These are phyloP conservation scores for Phodopus roborovskii DNA, from an alignment of 2,113 vertebrate species.

Conservation along the genomic window DNA sequence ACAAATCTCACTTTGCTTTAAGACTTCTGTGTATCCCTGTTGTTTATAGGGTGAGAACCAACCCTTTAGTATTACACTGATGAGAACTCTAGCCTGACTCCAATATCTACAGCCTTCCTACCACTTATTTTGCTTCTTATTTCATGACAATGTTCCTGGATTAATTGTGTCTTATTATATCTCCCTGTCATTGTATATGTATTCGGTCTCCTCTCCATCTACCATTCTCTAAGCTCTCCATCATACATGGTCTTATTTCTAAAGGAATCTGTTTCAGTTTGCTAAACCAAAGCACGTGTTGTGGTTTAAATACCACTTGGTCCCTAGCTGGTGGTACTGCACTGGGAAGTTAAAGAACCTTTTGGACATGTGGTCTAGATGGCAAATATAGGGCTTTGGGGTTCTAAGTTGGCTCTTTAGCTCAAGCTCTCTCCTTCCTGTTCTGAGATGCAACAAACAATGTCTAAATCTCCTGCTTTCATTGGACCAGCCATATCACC, in stretches of 20 bases:
- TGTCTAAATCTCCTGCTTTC: background rate
- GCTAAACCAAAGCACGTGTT: constrained; percentile 16
- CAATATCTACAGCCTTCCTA: background rate
- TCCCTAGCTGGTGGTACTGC: background rate
- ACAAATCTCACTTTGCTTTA: constrained; percentile 6
- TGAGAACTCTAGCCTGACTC: background rate
- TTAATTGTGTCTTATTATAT: background rate
- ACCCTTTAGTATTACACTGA: background rate
- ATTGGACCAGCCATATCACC: background rate
- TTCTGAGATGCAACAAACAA: background rate
- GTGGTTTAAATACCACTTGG: background rate
- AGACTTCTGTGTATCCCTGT: background rate
- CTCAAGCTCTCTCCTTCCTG: background rate
- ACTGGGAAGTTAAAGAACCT: background rate
- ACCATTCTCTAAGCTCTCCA: background rate
- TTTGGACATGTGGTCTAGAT: background rate
- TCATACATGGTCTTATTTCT: background rate
- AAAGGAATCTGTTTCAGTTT: constrained; percentile 17
- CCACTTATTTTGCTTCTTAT: background rate
- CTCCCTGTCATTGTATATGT: background rate
- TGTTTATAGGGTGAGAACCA: background rate
- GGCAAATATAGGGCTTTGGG: background rate
- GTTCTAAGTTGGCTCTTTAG: background rate
- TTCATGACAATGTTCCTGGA: background rate
- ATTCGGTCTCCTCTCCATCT: background rate